Evolutionary conservation across 2,888 invertebrate genomes (phyloP).

Genomic region (Ochropleura leucogaster): DNA sequence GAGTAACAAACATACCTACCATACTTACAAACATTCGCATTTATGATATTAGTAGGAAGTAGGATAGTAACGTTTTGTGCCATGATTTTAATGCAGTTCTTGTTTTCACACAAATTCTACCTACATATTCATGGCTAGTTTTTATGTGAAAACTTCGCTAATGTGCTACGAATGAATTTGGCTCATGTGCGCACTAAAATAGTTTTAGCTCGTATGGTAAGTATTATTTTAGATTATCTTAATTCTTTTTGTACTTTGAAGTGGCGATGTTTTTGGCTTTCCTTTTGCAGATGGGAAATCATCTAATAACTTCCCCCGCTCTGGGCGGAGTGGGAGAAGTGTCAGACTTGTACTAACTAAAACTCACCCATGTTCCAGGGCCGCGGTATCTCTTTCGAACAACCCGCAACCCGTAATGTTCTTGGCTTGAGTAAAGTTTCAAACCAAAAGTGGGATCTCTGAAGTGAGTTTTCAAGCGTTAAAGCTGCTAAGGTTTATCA

Average conservation of each 20-base stretch:
- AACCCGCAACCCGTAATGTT: too few species aligned
- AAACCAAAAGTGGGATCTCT: not conserved
- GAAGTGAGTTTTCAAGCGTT: not conserved
- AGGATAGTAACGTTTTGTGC: conserved; percentile 28
- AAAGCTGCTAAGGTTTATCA: not conserved
- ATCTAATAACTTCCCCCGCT: too few species aligned
- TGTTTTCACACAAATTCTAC: conserved; percentile 13
- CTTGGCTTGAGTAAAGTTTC: not conserved
- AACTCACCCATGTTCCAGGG: too few species aligned
- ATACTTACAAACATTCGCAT: too few species aligned
- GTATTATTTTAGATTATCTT: not conserved
- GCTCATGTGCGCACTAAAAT: conserved; percentile 27
- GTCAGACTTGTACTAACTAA: too few species aligned
- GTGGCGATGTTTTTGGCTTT: too few species aligned
- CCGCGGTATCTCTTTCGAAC: too few species aligned
- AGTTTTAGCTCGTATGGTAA: conserved; percentile 4
- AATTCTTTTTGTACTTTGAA: not conserved
- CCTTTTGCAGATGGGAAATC: too few species aligned
- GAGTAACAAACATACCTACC: too few species aligned
- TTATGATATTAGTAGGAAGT: not conserved
- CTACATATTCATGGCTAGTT: conserved; percentile 49
- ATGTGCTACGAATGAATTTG: conserved; percentile 35
- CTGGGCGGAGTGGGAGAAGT: too few species aligned
- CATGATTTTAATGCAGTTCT: conserved; percentile 40
- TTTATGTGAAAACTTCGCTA: conserved; percentile 51